Base-by-base conservation (phyloP, 2,888 invertebrate species). In the Spodoptera exigua region DNA sequence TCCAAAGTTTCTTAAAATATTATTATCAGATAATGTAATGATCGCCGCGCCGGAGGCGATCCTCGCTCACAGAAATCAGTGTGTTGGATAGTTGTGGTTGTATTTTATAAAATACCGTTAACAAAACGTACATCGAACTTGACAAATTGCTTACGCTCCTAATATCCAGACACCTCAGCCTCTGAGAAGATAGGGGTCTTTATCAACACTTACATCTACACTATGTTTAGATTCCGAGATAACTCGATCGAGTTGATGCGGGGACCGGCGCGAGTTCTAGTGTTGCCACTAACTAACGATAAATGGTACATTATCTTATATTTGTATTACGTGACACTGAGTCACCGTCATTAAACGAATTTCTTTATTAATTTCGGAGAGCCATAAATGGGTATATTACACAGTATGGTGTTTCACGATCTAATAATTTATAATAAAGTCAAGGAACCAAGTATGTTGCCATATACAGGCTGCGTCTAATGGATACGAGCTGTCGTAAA, bases 121-220 rank as follows among this genome's bases (percentile, higher is more conserved):
- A 89, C 86, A 85, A 85, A 88, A 89, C 88, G 76, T 86, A 88
- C 87, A 90, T 88, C 88, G 87, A 89, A 89, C 89, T 89, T 88
- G 92, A 93, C 93, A 93, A 93, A 93, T 93, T 91, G 90, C 92
- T 92, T 90, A 89, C 90, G 91, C 92, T 92, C 90, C 89, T 90
- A 91, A 93, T 90, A 90, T 88, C 80, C 86, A 88, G 90, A 92
- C 92, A 91, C 92, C 92, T 90, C 88, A 84, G 88, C 83, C 82
- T 85, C 79, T 77, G 83, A 85, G 84, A 82, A 85, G 88, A 89
- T 85, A 83, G 84, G 81, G 79, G 83, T 76, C 83, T 86, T 86
- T 92, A 92, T 91, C 89, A 80, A 74, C 78, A 80, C 83, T 84
- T 82, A 80, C 86, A 92, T 92, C 92, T 89, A 84, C 84, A 82